Base-by-base conservation (phyloP, 2,797 vertebrate species). In the Muscicapa comitata region DNA sequence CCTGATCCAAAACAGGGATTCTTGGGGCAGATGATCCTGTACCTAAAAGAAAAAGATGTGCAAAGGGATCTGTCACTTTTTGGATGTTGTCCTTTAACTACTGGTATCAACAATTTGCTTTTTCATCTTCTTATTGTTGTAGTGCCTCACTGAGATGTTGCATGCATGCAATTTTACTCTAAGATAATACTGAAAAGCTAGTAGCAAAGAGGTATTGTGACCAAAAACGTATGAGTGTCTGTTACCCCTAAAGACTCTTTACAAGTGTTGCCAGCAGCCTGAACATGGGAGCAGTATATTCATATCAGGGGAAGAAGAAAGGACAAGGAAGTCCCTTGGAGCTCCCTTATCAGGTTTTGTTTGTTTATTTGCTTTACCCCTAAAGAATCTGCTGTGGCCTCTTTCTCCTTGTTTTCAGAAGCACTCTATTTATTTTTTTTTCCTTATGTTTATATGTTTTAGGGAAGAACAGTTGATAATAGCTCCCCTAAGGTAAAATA, bases 381-480 rank as follows among this genome's bases (percentile, higher is more conserved):
- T 3, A n/a, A 16, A 86, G 21, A 67, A 63, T 63, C 11, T 62
- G 8, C 54, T 45, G 8, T 74, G 48, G 10, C 14, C 11, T 65
- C 8, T 37, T 19, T 78, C 3, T 47, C 29, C 26, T 58, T 72
- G 7, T 80, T 73, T 73, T 26, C 47, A 66, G 33, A 86, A 79
- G 6, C 5, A 15, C 3, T 2, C 2, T 51, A 6, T 61, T 47
- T 47, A 0, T 29, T 14, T 16, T 14, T 16, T 17, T 15, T 6
- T 0, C 8, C 12, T 31, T 28, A 43, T 16, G 8, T 40, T 43
- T 76, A 9, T 5, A 7, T 50, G 5, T 94, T 35, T 53, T 79
- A 50, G 62, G 50, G 54, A 51, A 61, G 31, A 58, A 24, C 10
- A 17, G 26, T 51, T 67, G 28, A 35, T 79, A 77, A 31, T 25